Conservation (phyloP, 2,888 invertebrate genomes). For the Ernsta delagoae region DNA sequence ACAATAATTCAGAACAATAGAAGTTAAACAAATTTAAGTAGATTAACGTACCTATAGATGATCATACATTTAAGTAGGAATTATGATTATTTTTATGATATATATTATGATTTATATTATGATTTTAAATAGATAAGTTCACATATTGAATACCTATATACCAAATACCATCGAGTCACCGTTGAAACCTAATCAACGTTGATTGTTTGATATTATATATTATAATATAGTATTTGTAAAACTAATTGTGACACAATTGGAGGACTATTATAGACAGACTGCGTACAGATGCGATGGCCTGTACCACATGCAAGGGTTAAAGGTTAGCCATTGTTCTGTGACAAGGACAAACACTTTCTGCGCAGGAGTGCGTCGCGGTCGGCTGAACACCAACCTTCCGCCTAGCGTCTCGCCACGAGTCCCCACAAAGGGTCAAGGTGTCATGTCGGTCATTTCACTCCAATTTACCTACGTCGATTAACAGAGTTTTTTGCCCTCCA, state of each 20-base stretch:
- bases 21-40: no score
- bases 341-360: slow-evolving; percentile 82
- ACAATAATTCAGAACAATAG: no score
- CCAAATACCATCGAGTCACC: neutral
- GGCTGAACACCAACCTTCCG: slow-evolving; percentile 74
- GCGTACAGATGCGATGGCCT: slow-evolving; percentile 35
- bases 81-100: no score
- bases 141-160: no score
- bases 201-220: neutral
- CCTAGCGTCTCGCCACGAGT: slow-evolving; percentile 57
- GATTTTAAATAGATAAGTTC: no score
- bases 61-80: no score
- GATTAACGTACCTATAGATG: no score
- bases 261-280: slow-evolving; percentile 31
- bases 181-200: neutral
- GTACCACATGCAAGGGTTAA: slow-evolving; percentile 62
- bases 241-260: slow-evolving; percentile 27
- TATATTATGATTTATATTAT: no score
- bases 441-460: slow-evolving; percentile 51
- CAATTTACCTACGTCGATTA: slow-evolving; percentile 44
- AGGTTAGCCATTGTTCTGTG: slow-evolving; percentile 54
- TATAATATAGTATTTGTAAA: no score
- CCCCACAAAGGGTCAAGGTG: slow-evolving; percentile 66
- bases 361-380: slow-evolving; percentile 72
- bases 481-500: slow-evolving; percentile 37